Evolutionary conservation across 2,113 vertebrate genomes (phyloP), one percentile per base, ranked within the genome.

Genomic region (Aspiorhynchus laticeps): DNA sequence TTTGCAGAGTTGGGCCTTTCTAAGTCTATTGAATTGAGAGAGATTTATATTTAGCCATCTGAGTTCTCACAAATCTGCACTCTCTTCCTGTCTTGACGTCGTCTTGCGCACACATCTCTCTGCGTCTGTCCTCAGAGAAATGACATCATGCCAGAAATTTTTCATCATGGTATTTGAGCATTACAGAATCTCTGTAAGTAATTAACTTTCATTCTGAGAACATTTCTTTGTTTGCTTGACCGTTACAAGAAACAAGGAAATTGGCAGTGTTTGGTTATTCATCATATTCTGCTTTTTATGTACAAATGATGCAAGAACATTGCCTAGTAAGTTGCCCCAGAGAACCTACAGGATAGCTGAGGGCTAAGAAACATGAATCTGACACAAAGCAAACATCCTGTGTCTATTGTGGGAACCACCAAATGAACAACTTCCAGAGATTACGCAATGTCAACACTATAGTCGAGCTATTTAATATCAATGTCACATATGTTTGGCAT

Each of bases 321-420:
- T 28, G 71, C 38, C 38, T 74, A 4, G 28, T 77, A 31, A 53
- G 4, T 53, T 76, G 17, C 28, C 59, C n/a, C 11, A 14, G 46
- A 24, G 59, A 69, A 76, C 36, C 83, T 77, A 36, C 43, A 76
- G 78, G 59, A 75, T 65, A 28, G 17, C 46, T 19, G 63, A 9
- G 67, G 61, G 28, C 53, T 81, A 63, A 24, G 7, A 53, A 87
- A 82, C 69, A 65, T 69, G 41, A 88, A 46, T 33, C 75, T 84
- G 73, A 86, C n/a, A 76, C 31, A 87, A 63, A 84, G 53, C 85
- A 85, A 87, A 85, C 81, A 89, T 89, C 76, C 85, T 78, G 79
- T 36, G 74, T 69, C 12, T 43, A 31, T 43, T 56, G 33, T 31
- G 41, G 28, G 84, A 77, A 74, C 61, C 74, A 17, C 53, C 56